These are phyloP conservation scores for Rallus limicola DNA, from an alignment of 2,113 vertebrate species.

Conservation along the genomic window DNA sequence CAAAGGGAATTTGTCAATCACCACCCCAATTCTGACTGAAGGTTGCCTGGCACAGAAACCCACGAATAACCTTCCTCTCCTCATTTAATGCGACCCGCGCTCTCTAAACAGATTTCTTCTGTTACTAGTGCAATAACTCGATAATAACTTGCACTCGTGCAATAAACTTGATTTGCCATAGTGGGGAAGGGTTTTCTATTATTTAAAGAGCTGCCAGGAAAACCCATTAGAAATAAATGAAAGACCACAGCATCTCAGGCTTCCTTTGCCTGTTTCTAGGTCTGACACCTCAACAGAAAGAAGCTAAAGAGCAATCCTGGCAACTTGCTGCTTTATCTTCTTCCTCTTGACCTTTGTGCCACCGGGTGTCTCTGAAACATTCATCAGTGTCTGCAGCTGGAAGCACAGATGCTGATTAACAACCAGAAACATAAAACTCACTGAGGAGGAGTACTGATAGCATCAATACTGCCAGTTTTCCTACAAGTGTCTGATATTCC, in stretches of 20 bases:
- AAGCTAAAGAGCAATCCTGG: neutral
- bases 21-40: neutral
- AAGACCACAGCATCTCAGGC: neutral
- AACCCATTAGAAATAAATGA: neutral
- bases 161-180: neutral
- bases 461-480: neutral
- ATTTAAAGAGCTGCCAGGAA: neutral
- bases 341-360: conserved; percentile 27
- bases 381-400: conserved; percentile 7
- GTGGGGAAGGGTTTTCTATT: neutral
- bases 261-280: neutral
- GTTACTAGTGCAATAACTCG: neutral
- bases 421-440: conserved; percentile 18
- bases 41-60: neutral
- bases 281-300: conserved; percentile 6
- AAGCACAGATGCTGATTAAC: conserved; percentile 4
- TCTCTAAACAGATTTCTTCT: neutral
- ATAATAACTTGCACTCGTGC: neutral
- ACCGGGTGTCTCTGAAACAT: conserved; percentile 23
- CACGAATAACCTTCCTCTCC: neutral
- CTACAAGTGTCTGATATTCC: neutral
- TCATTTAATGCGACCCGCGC: neutral
- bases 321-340: neutral
- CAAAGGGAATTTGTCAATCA: neutral
- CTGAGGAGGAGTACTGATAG: conserved; percentile 22